A percentile compares a stretch with the other conserved stretches of the same genome.
Evolutionary conservation across 2,888 invertebrate genomes (phyloP).

Genomic region (Onchidella celtica): DNA sequence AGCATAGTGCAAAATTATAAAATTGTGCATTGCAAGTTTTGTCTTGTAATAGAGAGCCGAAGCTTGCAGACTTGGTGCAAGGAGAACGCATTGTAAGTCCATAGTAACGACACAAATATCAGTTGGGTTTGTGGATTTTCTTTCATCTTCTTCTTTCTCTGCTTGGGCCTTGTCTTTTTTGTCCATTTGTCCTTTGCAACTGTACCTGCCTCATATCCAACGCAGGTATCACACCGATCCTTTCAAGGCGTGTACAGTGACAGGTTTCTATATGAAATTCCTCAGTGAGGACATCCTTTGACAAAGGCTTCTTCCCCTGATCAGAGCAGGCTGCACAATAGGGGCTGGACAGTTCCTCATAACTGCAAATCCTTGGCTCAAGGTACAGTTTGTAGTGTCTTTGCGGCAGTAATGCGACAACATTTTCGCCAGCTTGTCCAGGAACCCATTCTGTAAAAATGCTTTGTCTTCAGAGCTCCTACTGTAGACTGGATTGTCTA

Average conservation of each 20-base stretch:
- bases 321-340: background rate
- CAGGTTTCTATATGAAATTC: background rate
- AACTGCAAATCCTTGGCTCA: background rate
- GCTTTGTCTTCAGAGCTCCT: background rate
- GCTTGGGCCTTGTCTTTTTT: background rate
- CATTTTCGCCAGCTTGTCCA: background rate
- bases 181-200: background rate
- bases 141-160: slow-evolving; percentile 29
- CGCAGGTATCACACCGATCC: slow-evolving; percentile 36
- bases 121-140: background rate
- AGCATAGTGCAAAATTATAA: slow-evolving; percentile 7
- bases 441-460: background rate
- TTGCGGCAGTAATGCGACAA: background rate
- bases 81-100: slow-evolving; percentile 29
- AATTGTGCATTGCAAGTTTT: background rate
- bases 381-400: background rate
- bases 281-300: background rate
- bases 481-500: background rate
- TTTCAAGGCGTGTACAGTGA: slow-evolving; percentile 1
- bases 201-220: background rate
- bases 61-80: slow-evolving; percentile 17
- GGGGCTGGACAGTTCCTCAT: background rate
- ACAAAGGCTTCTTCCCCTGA: background rate
- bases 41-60: slow-evolving; percentile 37
- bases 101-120: background rate